Evolutionary conservation across 2,888 invertebrate species (phyloP).

Genomic region (Xanthia icteritia): DNA sequence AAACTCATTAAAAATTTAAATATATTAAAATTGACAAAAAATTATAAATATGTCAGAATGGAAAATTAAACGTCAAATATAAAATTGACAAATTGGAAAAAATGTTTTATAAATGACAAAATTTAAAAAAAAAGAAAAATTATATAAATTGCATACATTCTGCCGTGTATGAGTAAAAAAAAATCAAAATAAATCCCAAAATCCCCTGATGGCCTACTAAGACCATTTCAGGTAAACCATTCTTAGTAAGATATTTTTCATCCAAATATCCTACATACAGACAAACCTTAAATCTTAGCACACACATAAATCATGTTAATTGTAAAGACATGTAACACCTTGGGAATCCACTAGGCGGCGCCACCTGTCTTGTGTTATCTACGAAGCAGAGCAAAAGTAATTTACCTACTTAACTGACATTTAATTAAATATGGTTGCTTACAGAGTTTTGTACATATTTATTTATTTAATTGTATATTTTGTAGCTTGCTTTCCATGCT

Average conservation of each 20-base stretch:
- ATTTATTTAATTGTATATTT: neutral
- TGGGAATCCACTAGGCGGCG: constrained; percentile 16
- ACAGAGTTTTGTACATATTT: constrained; percentile 17
- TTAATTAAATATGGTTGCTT: constrained; percentile 47
- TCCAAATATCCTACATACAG: neutral
- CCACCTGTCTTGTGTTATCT: constrained; percentile 32
- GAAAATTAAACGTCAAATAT: too few relatives aligned
- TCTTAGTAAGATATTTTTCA: neutral
- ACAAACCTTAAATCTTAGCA: neutral
- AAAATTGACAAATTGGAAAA: too few relatives aligned
- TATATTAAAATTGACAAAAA: too few relatives aligned
- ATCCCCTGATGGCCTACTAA: too few relatives aligned
- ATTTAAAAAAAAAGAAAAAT: too few relatives aligned
- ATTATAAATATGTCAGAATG: too few relatives aligned
- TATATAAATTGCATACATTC: too few relatives aligned
- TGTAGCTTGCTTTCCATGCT: neutral
- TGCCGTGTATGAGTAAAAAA: too few relatives aligned
- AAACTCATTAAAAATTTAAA: too few relatives aligned
- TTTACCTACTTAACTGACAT: too few relatives aligned
- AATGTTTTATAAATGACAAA: too few relatives aligned
- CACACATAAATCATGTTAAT: constrained; percentile 12
- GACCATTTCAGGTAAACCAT: neutral
- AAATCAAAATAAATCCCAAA: too few relatives aligned
- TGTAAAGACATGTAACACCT: constrained; percentile 14
- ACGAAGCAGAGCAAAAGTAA: constrained; percentile 6